Evolutionary conservation across 2,113 vertebrate genomes (phyloP).

Genomic region (Nesospiza acunhae): DNA sequence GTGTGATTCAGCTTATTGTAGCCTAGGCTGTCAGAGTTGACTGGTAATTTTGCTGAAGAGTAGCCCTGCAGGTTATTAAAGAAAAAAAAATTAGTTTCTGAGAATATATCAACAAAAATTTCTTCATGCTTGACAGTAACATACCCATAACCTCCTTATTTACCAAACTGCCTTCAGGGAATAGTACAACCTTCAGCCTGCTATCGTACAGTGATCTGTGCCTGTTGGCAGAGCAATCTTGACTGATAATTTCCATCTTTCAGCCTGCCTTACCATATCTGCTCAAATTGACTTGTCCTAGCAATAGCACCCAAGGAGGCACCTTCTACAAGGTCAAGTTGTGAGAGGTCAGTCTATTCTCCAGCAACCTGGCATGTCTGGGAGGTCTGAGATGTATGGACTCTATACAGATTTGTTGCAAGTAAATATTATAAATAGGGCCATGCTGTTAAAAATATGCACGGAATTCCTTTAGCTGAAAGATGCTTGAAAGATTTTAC

Average conservation of each 20-base stretch:
- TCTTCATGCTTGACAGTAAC: constrained; percentile 46
- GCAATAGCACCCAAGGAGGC: background rate
- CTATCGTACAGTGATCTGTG: background rate
- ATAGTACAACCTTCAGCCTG: constrained; percentile 33
- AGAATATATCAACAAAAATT: constrained; percentile 63
- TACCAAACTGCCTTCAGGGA: constrained; percentile 46
- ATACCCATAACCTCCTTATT: constrained; percentile 44
- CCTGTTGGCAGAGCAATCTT: constrained; percentile 19
- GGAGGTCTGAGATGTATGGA: background rate
- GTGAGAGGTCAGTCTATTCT: background rate
- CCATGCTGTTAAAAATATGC: background rate
- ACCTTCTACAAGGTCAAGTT: background rate
- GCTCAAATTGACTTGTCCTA: background rate
- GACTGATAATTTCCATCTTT: constrained; percentile 31
- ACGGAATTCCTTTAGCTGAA: background rate
- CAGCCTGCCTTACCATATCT: background rate
- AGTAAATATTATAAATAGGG: background rate
- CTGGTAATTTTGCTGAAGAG: constrained; percentile 14
- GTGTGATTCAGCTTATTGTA: constrained; percentile 32
- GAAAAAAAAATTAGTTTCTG: constrained; percentile 47
- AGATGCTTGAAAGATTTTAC: background rate
- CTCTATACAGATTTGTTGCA: background rate
- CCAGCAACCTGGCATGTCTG: background rate
- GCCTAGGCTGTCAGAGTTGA: constrained; percentile 9
- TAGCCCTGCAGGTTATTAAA: constrained; percentile 40